These are phyloP conservation scores for Condylostylus longicornis DNA, from an alignment of 1,140 invertebrate species.

Conservation along the genomic window DNA sequence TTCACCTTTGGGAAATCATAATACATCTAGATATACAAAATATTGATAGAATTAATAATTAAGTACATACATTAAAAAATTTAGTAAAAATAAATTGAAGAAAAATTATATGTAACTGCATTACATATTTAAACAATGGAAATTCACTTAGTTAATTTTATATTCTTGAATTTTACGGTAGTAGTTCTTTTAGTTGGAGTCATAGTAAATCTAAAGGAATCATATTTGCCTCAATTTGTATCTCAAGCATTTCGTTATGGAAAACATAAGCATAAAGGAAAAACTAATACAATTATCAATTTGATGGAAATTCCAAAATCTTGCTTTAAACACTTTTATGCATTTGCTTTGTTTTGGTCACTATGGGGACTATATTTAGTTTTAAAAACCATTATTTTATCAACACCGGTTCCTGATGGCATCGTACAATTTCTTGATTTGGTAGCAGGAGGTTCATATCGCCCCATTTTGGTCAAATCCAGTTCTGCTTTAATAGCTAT, in stretches of 20 bases:
- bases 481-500: slow-evolving; percentile 36
- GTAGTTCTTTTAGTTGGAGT: slow-evolving; percentile 37
- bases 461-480: slow-evolving; percentile 39
- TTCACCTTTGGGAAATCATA: no score
- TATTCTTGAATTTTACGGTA: slow-evolving; percentile 38
- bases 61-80: no score
- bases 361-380: slow-evolving; percentile 34
- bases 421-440: slow-evolving; percentile 35
- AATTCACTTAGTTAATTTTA: slow-evolving; percentile 38
- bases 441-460: slow-evolving; percentile 32
- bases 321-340: slow-evolving; percentile 61
- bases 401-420: slow-evolving; percentile 30
- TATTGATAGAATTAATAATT: no score
- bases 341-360: slow-evolving; percentile 42
- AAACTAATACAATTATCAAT: slow-evolving; percentile 34
- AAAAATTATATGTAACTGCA: no score
- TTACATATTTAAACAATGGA: no score
- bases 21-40: no score
- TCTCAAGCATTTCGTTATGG: slow-evolving; percentile 49
- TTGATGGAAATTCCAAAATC: slow-evolving; percentile 53
- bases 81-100: no score
- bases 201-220: slow-evolving; percentile 44
- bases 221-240: slow-evolving; percentile 44
- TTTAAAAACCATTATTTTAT: slow-evolving; percentile 34
- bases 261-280: slow-evolving; percentile 42